Evolutionary conservation across 2,888 invertebrate species (phyloP), one percentile per base, ranked within the genome.

Genomic region (Anticlea derivata): DNA sequence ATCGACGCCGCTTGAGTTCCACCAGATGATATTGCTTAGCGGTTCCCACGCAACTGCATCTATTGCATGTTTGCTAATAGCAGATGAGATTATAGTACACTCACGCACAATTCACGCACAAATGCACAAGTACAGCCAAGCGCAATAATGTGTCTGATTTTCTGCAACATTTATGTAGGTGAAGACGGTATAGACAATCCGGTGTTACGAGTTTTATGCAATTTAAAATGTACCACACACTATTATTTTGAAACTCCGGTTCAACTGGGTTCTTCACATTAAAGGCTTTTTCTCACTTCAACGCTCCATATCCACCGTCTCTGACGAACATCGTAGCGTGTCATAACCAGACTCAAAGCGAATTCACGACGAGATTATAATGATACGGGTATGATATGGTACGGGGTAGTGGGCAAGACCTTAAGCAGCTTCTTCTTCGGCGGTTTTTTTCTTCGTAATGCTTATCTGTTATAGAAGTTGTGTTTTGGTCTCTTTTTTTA

Each of bases 71-170:
- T 67, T 68, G 69, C 75, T 83, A 84, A 87, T 84, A 81, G 77
- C 68, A 78, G 82, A 86, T 84, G 77, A 78, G 75, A 83, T 86
- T 83, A 80, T 80, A n/a, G 60, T 61, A 58, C 65, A 70, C 73
- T 77, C 68, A 70, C 65, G 65, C 75, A 78, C 76, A 84, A 82
- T 83, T 86, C 81, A 83, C 77, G 80, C 83, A 73, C 80, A 77
- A 81, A 78, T 82, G 79, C 75, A 71, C 73, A 76, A 72, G 70
- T 73, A 72, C 73, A 76, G 65, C 61, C 65, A 64, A 81, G 82
- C 80, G 75, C 83, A 81, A 80, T n/a, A n/a, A 79, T 73, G 73
- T 71, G 73, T 70, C 70, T 76, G 69, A 80, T 83, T 78, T 78
- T 58, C 60, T 61, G 63, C 66, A 57, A 61, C 58, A 61, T 34